Conservation (phyloP, 2,113 vertebrate species). For the Cnemophilus loriae region DNA sequence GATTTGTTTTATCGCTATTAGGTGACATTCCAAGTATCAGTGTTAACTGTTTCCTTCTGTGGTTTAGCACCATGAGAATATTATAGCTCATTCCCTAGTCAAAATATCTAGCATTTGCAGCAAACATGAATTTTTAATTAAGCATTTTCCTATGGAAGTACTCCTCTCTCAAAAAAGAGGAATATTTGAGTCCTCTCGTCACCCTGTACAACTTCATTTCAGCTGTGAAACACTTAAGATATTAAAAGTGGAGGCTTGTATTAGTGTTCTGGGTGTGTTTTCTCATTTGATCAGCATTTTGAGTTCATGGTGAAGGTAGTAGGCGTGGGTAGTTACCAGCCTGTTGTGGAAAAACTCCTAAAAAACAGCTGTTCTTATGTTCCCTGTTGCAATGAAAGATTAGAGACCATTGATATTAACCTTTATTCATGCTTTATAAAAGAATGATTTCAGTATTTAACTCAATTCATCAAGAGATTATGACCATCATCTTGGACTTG, state of each 20-base stretch:
- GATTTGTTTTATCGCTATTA: conserved; percentile 42
- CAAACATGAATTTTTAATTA: conserved; percentile 6
- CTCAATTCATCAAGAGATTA: neutral
- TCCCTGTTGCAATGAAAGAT: neutral
- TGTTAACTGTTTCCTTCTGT: conserved; percentile 56
- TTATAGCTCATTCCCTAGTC: neutral
- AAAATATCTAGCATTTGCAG: neutral
- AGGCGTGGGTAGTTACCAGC: neutral
- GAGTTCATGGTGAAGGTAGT: neutral
- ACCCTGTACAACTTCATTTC: neutral
- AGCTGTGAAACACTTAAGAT: neutral
- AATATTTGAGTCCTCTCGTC: neutral
- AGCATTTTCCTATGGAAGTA: neutral
- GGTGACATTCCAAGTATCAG: conserved; percentile 36
- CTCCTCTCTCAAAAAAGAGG: neutral
- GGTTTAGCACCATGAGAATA: conserved; percentile 30
- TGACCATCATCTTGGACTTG: neutral
- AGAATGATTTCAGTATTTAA: neutral
- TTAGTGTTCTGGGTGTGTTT: neutral
- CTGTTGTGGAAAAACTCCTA: neutral
- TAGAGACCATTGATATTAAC: neutral
- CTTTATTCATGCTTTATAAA: neutral
- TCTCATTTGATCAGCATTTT: neutral
- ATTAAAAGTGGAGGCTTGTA: neutral
- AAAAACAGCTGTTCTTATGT: neutral